Evolutionary conservation across 2,888 invertebrate genomes (phyloP), one percentile per base, ranked within the genome.

Genomic region (Cyclophora punctaria): DNA sequence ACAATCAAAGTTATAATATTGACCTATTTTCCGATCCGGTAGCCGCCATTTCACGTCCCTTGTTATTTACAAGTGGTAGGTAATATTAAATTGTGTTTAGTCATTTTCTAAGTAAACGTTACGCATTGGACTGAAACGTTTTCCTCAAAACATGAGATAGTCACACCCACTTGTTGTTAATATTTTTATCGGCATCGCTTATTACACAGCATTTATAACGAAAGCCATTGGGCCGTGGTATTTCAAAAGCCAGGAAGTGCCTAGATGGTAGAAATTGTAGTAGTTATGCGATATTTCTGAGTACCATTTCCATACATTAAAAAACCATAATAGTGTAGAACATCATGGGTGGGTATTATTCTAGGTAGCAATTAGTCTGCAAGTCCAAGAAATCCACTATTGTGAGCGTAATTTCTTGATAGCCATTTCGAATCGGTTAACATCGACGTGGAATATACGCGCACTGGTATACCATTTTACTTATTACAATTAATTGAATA

Each of bases 271-370:
- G 20, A 20, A 20, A 20, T 20, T 20, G 20, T 20, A 46, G 41
- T 46, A 46, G 34, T 48, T 47, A 37, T 50, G 43, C 44, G 50
- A 44, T 42, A 48, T 44, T 58, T 60, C 58, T 57, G 52, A 7
- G 56, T 60, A 60, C 50, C 46, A 50, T 57, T 53, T 57, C 53
- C 58, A 60, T 58, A 52, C 52, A 60, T 56, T 60, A 50, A 42
- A 54, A 55, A 55, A 52, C 50, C 52, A 58, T 55, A 43, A 41
- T 35, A 35, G 35, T 33, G 35, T 46, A 34, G 44, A 46, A 50
- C 51, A 56, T 53, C 49, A 47, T 55, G 51, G 45, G 35, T 52
- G 56, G 51, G 40, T 35, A 35, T 35, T 46, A 49, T 55, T 55
- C 51, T 48, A 48, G 48, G 51, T 48, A 47, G 46, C 45, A 46